Base-by-base conservation (phyloP, 2,113 vertebrate species). In the Tupaia chinensis region DNA sequence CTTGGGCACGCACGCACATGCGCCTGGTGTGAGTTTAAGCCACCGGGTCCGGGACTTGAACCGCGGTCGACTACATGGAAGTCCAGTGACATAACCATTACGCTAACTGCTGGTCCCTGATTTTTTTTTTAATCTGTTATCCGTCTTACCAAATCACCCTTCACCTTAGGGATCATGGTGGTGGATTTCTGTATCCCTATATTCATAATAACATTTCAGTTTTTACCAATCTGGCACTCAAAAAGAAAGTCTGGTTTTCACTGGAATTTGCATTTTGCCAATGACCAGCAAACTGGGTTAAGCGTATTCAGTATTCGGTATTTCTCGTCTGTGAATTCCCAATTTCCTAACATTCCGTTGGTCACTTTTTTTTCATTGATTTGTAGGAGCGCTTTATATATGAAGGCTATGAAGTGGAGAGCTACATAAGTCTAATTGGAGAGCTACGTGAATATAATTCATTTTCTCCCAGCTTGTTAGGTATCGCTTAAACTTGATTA, bases 91-190 rank as follows among this genome's bases (percentile, higher is more conserved):
- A 32, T 32, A 32, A 2, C 2, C 32, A 32, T 32, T 2, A 32
- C 32, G 32, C 32, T 32, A 32, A 32, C 32, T 32, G 32, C 32
- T 32, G 32, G 32, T 32, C 32, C 32, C 32, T 32, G 32, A 32
- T 32, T 32, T 29, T 14, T n/a, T 32, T 60, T 60, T 60, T n/a
- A 44, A 44, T 44, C 44, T 44, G 44, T 44, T 44, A 44, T 44
- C 11, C 0, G 20, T 25, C 1, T 15, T 15, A 3, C 3, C 5
- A 7, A 5, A 10, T 3, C n/a, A 32, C 54, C 10, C 16, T 56
- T 8, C 1, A 20, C 12, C 19, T 53, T 2, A 15, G 54, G 32
- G 25, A 53, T 1, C 27, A 10, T 0, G 5, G 14, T 2, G 3
- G 19, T 13, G 7, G 29, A 27, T 11, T 7, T 20, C 73, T 22